Base-by-base conservation (phyloP, 1,140 invertebrate genomes). In the Magallana gigas region DNA sequence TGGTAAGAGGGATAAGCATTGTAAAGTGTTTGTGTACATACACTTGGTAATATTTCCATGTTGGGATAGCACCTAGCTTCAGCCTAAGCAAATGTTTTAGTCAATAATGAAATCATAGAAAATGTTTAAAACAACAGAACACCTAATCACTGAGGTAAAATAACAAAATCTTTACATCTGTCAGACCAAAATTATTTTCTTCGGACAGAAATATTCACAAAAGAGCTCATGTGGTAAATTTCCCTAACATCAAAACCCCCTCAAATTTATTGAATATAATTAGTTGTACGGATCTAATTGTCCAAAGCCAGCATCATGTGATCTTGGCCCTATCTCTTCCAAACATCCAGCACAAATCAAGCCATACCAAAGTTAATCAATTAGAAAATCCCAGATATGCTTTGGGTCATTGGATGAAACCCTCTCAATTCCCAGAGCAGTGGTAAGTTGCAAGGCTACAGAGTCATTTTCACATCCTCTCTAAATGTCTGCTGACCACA, bases 21-120 rank as follows among this genome's bases (percentile, higher is more conserved):
- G 23, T 29, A 12, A 76, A 76, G 68, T 76, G 68, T 76, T 76
- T 76, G 68, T 76, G 68, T 76, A 76, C 68, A 76, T 76, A 76
- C 36, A 48, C 68, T 76, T 12, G 68, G 68, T 76, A 76, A 76
- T 64, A 64, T 76, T 76, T 76, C 68, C 68, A 12, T 76, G 23
- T 76, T 76, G 68, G 68, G 68, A 76, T 76, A 76, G 68, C 18
- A 76, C 23, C 68, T 29, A 36, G 12, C 68, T 76, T 76, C 68
- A 76, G 68, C 68, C 68, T 12, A 76, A 18, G 23, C 68, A 76
- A 71, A 29, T 29, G 16, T 64, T n/a, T 64, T 64, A n/a, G 60
- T 64, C 60, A 76, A 76, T 76, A 29, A 29, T 76, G 7, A 76
- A 76, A 76, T 76, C 12, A 76, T 29, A 76, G 68, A 76, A 36